phyloP scores from a whole-genome alignment of 2,888 invertebrate genomes.

The Hoplodrina ambigua region DNA sequence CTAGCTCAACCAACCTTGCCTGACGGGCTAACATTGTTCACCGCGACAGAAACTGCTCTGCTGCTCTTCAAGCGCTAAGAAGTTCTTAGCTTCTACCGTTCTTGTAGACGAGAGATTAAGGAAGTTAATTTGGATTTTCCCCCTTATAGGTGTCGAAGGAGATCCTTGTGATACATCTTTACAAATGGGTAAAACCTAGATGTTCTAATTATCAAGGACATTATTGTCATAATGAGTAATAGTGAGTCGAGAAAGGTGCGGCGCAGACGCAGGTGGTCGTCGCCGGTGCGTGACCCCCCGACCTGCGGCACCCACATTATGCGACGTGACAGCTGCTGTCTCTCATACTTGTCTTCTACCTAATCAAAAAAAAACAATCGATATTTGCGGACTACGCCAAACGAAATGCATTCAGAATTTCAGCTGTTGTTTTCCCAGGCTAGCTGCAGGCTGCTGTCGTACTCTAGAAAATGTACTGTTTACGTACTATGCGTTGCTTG shows the following conservation, averaged over 20 bases:
- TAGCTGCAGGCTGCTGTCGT: conserved; percentile 11
- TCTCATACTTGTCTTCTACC: not conserved
- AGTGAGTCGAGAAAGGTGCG: conserved; percentile 1
- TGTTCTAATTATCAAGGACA: not conserved
- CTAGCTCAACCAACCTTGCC: not conserved
- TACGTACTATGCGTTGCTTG: not conserved
- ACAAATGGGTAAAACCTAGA: not conserved
- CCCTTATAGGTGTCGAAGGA: not conserved
- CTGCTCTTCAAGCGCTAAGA: not conserved
- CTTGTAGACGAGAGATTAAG: not conserved
- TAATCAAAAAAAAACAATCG: conserved; percentile 5
- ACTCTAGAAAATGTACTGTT: conserved; percentile 17
- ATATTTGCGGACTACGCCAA: conserved; percentile 8
- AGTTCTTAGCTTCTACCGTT: no score
- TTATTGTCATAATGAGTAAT: not conserved
- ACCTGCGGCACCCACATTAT: conserved; percentile 25
- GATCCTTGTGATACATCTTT: not conserved
- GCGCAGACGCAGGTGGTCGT: conserved; percentile 37
- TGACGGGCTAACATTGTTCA: not conserved
- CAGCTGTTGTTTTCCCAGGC: conserved; percentile 35
- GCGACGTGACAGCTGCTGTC: conserved; percentile 29
- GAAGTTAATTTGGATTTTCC: not conserved
- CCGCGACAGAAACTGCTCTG: not conserved
- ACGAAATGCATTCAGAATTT: conserved; percentile 9
- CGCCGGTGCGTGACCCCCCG: conserved; percentile 50